Percentiles rank a stretch among this genome's conserved stretches.
phyloP scores from a whole-genome alignment of 2,797 vertebrate genomes.

The Triplophysa yarkandensis region DNA sequence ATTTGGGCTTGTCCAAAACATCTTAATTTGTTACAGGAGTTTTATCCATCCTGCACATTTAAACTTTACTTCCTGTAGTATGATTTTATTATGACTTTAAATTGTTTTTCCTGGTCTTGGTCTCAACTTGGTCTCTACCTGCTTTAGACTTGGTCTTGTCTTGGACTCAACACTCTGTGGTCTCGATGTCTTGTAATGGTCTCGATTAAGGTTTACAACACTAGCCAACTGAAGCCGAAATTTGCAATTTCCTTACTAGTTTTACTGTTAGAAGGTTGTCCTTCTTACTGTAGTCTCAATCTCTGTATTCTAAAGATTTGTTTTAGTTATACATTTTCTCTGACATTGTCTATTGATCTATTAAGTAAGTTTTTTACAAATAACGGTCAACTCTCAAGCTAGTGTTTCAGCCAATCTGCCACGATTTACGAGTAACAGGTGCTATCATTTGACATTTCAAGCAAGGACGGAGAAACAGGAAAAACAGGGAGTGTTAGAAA shows the following conservation, averaged over 20 bases:
- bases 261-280: constrained; percentile 2
- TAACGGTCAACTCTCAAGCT: constrained; percentile 17
- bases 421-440: constrained; percentile 63
- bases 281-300: not conserved
- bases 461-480: not conserved
- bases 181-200: no score
- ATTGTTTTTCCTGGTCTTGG: no score
- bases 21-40: no score
- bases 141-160: no score
- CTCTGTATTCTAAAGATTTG: constrained; percentile 5
- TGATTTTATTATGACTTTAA: no score
- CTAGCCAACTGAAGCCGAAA: no score
- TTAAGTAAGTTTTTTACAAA: not conserved
- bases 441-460: constrained; percentile 62
- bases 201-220: no score
- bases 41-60: no score
- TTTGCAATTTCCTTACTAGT: not conserved
- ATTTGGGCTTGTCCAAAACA: no score
- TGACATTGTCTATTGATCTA: constrained; percentile 16
- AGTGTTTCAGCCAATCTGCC: constrained; percentile 40
- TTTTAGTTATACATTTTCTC: constrained; percentile 22
- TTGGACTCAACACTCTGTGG: no score
- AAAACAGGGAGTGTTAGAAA: not conserved
- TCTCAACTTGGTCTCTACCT: no score
- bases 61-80: no score